phyloP scores from a whole-genome alignment of 2,113 vertebrate species.

The Podarcis cretensis region DNA sequence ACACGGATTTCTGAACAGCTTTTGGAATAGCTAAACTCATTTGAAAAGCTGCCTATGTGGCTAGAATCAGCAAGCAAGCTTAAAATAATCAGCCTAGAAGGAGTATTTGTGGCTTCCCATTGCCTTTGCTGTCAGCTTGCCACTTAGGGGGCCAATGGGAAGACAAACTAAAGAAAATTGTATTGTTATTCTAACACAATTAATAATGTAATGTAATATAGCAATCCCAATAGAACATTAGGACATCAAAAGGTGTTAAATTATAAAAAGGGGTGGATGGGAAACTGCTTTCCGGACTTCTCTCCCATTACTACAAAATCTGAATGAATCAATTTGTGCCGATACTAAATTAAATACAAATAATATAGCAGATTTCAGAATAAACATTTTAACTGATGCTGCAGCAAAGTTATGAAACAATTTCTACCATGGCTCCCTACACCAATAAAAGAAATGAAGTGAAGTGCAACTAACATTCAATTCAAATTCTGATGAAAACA shows the following conservation, averaged over 20 bases:
- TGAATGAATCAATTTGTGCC: not conserved
- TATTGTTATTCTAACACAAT: not conserved
- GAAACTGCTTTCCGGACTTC: not conserved
- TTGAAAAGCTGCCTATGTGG: slow-evolving; percentile 30
- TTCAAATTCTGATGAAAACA: not conserved
- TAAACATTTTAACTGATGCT: not conserved
- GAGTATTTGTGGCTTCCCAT: not conserved
- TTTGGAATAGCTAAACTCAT: slow-evolving; percentile 24
- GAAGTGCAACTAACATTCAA: not conserved
- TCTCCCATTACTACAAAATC: not conserved
- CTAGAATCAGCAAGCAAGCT: slow-evolving; percentile 32
- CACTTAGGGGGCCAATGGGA: not conserved
- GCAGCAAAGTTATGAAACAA: not conserved
- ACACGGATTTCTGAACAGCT: not conserved
- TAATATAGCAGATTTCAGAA: not conserved
- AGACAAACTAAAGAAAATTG: not conserved
- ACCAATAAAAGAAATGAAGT: not conserved
- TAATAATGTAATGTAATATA: not conserved
- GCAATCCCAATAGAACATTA: not conserved
- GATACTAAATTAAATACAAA: not conserved
- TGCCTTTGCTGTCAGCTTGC: not conserved
- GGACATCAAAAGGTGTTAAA: not conserved
- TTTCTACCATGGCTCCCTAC: not conserved
- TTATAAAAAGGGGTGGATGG: not conserved
- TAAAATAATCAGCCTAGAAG: slow-evolving; percentile 26